phyloP scores from a whole-genome alignment of 92 coral and sea anemone species.

The Hydrozoanthus gracilis region DNA sequence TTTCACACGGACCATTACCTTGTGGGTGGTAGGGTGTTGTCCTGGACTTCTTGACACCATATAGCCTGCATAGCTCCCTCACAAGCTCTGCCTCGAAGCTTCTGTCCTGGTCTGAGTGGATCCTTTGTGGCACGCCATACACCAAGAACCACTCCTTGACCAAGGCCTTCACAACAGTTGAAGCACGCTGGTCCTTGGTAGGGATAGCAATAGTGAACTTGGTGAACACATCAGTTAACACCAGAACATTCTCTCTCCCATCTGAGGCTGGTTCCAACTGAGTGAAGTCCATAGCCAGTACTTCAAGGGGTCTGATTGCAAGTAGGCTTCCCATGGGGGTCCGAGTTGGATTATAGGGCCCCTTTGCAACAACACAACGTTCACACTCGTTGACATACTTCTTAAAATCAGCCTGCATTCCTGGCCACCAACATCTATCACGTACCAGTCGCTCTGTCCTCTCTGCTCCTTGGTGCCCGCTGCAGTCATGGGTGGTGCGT shows the following conservation, averaged over 20 bases:
- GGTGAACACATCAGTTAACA: background rate
- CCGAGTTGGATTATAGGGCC: slow-evolving; percentile 53
- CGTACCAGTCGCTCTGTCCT: slow-evolving; percentile 59
- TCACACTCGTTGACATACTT: slow-evolving; percentile 57
- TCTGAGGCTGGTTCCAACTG: background rate
- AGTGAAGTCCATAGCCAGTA: slow-evolving; percentile 66
- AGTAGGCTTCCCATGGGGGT: slow-evolving; percentile 66
- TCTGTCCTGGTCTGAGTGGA: too few relatives aligned
- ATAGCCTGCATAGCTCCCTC: too few relatives aligned
- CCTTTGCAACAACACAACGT: slow-evolving; percentile 62
- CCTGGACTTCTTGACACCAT: too few relatives aligned
- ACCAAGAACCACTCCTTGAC: too few relatives aligned
- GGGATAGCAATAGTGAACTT: background rate
- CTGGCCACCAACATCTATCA: slow-evolving; percentile 72
- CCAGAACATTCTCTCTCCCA: slow-evolving; percentile 3
- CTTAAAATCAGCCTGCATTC: slow-evolving; percentile 55
- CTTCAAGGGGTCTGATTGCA: slow-evolving; percentile 66
- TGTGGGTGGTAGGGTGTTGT: too few relatives aligned
- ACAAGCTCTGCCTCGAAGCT: too few relatives aligned
- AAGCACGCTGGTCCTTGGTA: too few relatives aligned
- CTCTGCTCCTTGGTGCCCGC: slow-evolving; percentile 71
- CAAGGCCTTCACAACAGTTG: too few relatives aligned
- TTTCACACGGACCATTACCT: too few relatives aligned
- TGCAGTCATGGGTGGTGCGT: slow-evolving; percentile 49
- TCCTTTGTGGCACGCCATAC: too few relatives aligned